Conservation (phyloP, 2,888 invertebrate species). For the Helobdella robusta region DNA sequence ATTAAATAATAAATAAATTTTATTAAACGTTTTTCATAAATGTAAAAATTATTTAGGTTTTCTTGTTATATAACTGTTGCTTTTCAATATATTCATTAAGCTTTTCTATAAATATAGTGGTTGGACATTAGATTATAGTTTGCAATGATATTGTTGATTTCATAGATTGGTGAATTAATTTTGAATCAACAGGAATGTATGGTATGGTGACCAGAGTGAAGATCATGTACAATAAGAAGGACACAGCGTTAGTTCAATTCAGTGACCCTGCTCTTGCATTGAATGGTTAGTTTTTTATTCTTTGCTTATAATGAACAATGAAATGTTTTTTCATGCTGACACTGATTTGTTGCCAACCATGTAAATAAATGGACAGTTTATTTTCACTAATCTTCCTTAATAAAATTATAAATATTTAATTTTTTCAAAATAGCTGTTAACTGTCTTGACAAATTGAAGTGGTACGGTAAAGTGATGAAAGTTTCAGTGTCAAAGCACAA, state of each 20-base stretch:
- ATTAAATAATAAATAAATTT: too few species aligned
- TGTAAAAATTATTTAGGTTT: too few species aligned
- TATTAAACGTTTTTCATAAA: too few species aligned
- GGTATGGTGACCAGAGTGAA: constrained; percentile 28
- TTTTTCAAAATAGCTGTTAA: constrained; percentile 21
- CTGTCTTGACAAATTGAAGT: constrained; percentile 26
- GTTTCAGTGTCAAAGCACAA: constrained; percentile 29
- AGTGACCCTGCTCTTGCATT: constrained; percentile 22
- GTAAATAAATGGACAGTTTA: neutral
- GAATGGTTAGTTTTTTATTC: constrained; percentile 23
- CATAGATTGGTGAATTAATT: neutral
- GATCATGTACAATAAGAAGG: constrained; percentile 30
- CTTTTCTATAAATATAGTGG: too few species aligned
- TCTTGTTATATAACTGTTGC: too few species aligned
- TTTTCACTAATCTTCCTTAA: neutral
- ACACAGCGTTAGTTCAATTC: constrained; percentile 29
- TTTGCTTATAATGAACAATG: neutral
- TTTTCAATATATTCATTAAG: too few species aligned
- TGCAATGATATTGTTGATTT: too few species aligned
- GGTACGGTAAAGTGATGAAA: constrained; percentile 29
- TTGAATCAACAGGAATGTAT: constrained; percentile 23
- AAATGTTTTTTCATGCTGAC: neutral
- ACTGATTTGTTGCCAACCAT: neutral
- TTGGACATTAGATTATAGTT: too few species aligned
- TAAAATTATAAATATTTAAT: neutral